Base-by-base conservation (phyloP, 2,797 vertebrate species). In the Eurystomus glaucurus region DNA sequence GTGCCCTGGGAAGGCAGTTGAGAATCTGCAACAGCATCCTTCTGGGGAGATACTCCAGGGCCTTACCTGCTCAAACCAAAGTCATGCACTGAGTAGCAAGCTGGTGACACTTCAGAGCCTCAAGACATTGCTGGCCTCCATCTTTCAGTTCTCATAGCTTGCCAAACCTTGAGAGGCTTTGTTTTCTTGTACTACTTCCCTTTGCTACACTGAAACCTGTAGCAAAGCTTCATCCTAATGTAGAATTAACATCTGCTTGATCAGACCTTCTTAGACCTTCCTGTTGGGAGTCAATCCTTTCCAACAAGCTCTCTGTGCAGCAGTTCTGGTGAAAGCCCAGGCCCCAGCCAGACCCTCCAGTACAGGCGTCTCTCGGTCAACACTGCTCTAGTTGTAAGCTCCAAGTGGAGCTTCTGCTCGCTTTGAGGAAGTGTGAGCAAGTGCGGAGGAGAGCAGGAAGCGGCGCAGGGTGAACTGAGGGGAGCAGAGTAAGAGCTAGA, bases 351-450 rank as follows among this genome's bases (percentile, higher is more conserved):
- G 68, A 33, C 29, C 18, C 25, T 66, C 6, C 35, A 35, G 22
- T 10, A 19, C 21, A n/a, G 52, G n/a, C 21, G 48, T 19, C 8
- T 15, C 46, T 75, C 7, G 3, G 45, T 71, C 1, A 37, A 2
- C 0, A 2, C 39, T 51, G 60, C 33, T 52, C 16, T 33, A 11
- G 9, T 20, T 74, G 65, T 60, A 76, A 29, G 48, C 57, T 61
- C 54, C 9, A 17, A 54, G 43, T 2, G 28, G 64, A 37, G 31
- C 20, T 58, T 52, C 54, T 26, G 35, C 46, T 50, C 2, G 0
- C 26, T 28, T 26, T 0, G 0, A 52, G 54, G 41, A 65, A 48
- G n/a, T 0, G 1, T 14, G 21, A 60, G 46, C 14, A 20, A 39
- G 58, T 20, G 26, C 0, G 0, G 31, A 62, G 51, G 26, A 66